Evolutionary conservation across 2,797 vertebrate genomes (phyloP), one percentile per base, ranked within the genome.

Genomic region (Tragelaphus oryx): DNA sequence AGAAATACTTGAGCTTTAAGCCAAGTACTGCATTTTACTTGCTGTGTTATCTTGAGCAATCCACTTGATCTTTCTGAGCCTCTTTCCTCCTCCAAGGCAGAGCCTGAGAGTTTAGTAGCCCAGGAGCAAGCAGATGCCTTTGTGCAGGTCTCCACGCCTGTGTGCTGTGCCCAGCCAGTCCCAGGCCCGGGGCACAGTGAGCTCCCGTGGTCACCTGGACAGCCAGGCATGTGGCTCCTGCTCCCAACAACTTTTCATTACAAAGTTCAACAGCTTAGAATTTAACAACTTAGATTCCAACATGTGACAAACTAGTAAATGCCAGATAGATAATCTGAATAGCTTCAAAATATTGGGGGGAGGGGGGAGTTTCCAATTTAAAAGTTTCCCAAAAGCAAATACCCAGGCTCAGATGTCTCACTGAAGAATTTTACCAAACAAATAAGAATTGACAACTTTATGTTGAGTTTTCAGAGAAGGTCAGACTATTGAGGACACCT

Each of bases 11-110:
- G 62, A 28, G n/a, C 62, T 52, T n/a, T 13, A 5, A 71, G 62
- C 57, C 57, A 28, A 0, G 0, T 4, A 16, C 33, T 50, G 46
- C 11, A 11, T 6, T 76, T 46, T 68, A 54, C 24, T 48, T 76
- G 17, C 20, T 16, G 8, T 33, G 52, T 60, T 50, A 75, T 30
- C 54, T n/a, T 75, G 37, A 78, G 20, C 26, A 18, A 85, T 26
- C 71, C 8, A 3, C n/a, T 68, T 86, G 48, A 88, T 88, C 54
- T 87, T 83, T 89, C 78, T 30, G 30, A 90, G 59, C 59, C n/a
- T 68, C 52, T 60, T 62, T 88, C 81, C 37, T 95, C n/a, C 54
- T 91, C 55, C 33, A 68, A 68, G 65, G 33, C 33, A 68, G 33
- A 68, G 33, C 65, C 65, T 22, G 65, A 68, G 33, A 37, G 1